Base-by-base conservation (phyloP, 1,140 invertebrate species). In the Eupristina koningsbergeri region DNA sequence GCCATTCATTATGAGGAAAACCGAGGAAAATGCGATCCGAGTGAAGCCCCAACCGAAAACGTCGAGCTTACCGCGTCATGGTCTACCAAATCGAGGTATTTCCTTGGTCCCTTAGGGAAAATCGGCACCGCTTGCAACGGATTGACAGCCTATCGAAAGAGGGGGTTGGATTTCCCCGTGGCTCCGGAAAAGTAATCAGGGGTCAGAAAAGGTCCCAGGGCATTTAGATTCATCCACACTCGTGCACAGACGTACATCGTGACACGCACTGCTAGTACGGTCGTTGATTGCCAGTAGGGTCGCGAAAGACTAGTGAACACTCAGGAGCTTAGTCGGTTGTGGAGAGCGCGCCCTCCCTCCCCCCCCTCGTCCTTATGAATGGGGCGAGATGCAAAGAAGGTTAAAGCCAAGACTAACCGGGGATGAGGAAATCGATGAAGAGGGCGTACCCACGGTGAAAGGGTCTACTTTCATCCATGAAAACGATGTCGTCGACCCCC, bases 371-470 rank as follows among this genome's bases (percentile, higher is more conserved):
- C 47, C 47, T 50, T 17, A 17, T 17, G 29, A 75, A 53, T 75
- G 29, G 5, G 15, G 29, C 29, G 73, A 47, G 39, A 45, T 71
- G 73, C 22, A 39, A 81, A 58, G 79, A 80, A 71, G 61, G 31
- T 76, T 77, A 71, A 26, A 76, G 45, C 45, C 22, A n/a, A n/a
- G 13, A 26, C 3, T 3, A n/a, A 39, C 84, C 88, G 88, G 86
- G 88, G 85, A 86, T 86, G 50, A 85, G 86, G 88, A 87, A 86
- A 91, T 91, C 90, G 89, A 91, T 90, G 87, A 85, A 86, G 88
- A 89, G 88, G 90, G 90, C 88, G 88, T 90, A 89, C 86, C 89
- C 85, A 58, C 86, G 88, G 83, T 34, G 64, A 76, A 67, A 29
- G 63, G 53, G 3, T 58, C 26, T 58, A 26, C 22, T 63, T 22